Evolutionary conservation across 2,113 vertebrate species (phyloP).

Genomic region (Mustelus asterias): DNA sequence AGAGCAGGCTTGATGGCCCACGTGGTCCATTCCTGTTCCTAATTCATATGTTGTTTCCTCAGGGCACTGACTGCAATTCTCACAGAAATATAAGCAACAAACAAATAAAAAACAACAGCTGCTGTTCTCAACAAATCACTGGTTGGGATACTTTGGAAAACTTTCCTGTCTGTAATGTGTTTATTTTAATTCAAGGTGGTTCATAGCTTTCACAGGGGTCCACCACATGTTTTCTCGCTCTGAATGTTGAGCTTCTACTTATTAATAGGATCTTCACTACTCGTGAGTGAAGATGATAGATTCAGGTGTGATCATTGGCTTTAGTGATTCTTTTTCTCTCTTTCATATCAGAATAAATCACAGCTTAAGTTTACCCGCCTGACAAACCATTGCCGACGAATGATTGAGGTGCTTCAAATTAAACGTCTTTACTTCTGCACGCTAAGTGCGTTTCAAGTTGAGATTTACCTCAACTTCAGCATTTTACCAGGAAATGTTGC

Average conservation of each 20-base stretch:
- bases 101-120: not conserved
- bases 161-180: not conserved
- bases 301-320: not conserved
- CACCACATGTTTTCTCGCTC: not conserved
- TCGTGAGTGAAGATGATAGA: not conserved
- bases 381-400: not conserved
- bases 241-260: not conserved
- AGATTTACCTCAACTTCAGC: not conserved
- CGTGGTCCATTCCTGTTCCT: not conserved
- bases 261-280: not conserved
- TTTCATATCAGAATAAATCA: constrained; percentile 24
- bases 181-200: not conserved
- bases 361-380: not conserved
- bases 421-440: not conserved
- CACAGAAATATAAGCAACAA: not conserved
- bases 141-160: not conserved
- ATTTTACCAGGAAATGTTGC: not conserved
- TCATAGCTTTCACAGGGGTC: not conserved
- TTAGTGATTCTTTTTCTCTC: not conserved
- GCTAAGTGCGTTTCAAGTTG: not conserved
- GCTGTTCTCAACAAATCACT: not conserved
- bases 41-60: not conserved
- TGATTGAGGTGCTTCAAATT: constrained; percentile 27
- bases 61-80: not conserved
- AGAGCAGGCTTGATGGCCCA: not conserved